A percentile compares a stretch with the other conserved stretches of the same genome.
These are phyloP conservation scores for Monochamus saltuarius DNA, from an alignment of 1,140 invertebrate genomes.

Conservation along the genomic window DNA sequence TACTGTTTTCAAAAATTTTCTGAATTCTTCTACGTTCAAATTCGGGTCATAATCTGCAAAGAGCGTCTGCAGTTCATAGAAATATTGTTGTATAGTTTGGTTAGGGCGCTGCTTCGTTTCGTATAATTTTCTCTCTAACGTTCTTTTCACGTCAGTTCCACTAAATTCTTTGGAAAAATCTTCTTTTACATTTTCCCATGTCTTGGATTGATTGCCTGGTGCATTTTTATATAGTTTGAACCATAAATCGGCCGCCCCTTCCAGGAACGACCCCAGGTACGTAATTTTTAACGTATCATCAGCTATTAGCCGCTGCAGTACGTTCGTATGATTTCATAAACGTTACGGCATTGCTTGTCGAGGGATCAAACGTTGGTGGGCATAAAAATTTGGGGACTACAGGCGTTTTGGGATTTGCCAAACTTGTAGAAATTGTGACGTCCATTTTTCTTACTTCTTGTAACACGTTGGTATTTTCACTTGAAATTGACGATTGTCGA, in stretches of 20 bases:
- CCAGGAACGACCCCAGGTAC: neutral
- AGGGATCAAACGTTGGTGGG: neutral
- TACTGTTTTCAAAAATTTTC: constrained; percentile 7
- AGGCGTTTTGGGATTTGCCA: neutral
- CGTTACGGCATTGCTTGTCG: neutral
- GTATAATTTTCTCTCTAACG: neutral
- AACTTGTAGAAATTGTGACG: neutral
- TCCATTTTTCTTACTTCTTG: neutral
- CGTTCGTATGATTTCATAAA: neutral
- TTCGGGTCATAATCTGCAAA: neutral
- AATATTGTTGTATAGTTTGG: neutral
- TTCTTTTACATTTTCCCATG: neutral
- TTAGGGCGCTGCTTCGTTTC: neutral
- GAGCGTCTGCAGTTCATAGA: neutral
- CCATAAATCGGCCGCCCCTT: neutral
- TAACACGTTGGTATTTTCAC: too few relatives aligned
- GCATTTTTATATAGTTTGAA: neutral
- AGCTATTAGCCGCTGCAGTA: neutral
- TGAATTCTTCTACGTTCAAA: neutral
- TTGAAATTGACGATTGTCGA: too few relatives aligned
- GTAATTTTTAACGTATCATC: neutral
- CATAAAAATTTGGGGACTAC: constrained; percentile 1
- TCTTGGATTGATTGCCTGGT: neutral
- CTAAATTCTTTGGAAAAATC: neutral
- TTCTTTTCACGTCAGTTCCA: neutral